Conservation (phyloP, 92 coral and sea anemone genomes). For the Phenganax marumi region DNA sequence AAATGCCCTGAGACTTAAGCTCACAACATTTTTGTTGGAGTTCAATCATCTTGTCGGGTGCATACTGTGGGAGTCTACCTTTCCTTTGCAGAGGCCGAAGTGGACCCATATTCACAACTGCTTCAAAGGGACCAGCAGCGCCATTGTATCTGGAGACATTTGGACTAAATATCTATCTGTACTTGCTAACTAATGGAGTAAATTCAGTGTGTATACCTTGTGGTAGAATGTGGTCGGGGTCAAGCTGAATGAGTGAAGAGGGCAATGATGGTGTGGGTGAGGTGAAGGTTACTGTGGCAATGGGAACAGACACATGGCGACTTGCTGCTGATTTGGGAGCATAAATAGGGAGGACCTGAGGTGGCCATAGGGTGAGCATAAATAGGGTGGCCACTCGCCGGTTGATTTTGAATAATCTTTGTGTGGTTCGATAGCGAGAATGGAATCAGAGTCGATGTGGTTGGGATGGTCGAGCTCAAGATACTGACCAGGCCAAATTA, state of each 20-base stretch:
- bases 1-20: too few species aligned
- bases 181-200: constrained; percentile 27
- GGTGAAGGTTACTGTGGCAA: constrained; percentile 37
- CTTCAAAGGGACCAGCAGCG: constrained; percentile 53
- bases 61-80: too few species aligned
- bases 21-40: too few species aligned
- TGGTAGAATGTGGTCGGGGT: constrained; percentile 55
- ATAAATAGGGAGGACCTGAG: too few species aligned
- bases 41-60: constrained; percentile 36
- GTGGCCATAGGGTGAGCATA: too few species aligned
- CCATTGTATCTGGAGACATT: constrained; percentile 27
- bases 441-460: constrained; percentile 7
- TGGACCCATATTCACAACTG: constrained; percentile 53
- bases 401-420: constrained; percentile 31
- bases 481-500: constrained; percentile 43
- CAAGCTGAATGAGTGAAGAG: constrained; percentile 49
- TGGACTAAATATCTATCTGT: constrained; percentile 5
- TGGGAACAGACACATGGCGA: too few species aligned
- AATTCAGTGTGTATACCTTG: constrained; percentile 30
- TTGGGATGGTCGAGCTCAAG: constrained; percentile 39
- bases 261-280: neutral
- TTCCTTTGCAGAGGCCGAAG: too few species aligned
- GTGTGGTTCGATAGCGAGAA: constrained; percentile 33
- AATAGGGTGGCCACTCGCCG: constrained; percentile 38
- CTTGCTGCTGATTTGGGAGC: too few species aligned